Evolutionary conservation across 2,113 vertebrate species (phyloP).

Genomic region (Tachysurus fulvidraco): DNA sequence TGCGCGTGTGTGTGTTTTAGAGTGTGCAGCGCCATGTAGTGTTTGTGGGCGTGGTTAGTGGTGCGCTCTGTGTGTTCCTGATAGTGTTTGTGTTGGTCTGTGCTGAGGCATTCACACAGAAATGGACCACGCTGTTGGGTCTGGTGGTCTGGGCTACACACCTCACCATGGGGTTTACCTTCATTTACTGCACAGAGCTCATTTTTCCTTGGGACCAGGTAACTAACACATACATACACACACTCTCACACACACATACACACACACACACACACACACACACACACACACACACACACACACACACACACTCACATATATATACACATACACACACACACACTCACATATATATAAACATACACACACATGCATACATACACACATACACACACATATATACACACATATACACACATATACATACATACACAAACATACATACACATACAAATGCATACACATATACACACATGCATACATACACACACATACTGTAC

Average conservation of each 20-base stretch:
- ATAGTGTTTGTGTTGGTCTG: slow-evolving; percentile 83
- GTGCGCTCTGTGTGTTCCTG: slow-evolving; percentile 79
- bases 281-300: background rate
- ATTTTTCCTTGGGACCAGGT: slow-evolving; percentile 88
- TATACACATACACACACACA: background rate
- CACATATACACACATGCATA: background rate
- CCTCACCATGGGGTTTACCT: slow-evolving; percentile 81
- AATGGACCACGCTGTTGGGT: slow-evolving; percentile 80
- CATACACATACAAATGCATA: background rate
- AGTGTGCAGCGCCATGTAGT: slow-evolving; percentile 59
- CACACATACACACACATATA: background rate
- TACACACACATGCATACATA: background rate
- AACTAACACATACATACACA: slow-evolving; percentile 23
- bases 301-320: background rate
- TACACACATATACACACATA: background rate
- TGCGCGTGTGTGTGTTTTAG: slow-evolving; percentile 65
- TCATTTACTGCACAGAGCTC: slow-evolving; percentile 70
- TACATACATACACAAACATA: background rate
- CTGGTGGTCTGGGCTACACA: slow-evolving; percentile 84
- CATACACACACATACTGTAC: background rate
- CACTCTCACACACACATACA: too few species aligned
- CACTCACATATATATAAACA: background rate
- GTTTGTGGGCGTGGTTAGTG: slow-evolving; percentile 78
- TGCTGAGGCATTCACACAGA: slow-evolving; percentile 77
- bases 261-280: background rate